Conservation (phyloP, 2,888 invertebrate species). For the Ceramica pisi region DNA sequence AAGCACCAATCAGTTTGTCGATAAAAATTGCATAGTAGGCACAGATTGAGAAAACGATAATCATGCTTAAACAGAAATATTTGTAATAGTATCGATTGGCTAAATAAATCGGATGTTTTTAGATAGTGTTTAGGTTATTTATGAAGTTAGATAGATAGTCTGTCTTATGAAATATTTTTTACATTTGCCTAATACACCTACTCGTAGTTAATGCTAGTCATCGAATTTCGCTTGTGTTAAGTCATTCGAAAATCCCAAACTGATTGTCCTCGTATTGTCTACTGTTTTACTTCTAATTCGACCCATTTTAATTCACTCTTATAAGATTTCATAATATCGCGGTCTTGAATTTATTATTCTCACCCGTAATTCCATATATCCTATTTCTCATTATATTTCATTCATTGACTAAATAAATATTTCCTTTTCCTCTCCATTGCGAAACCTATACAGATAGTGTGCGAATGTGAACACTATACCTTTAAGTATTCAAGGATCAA, state of each 20-base stretch:
- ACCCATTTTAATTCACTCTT: background rate
- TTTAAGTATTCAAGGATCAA: constrained; percentile 16
- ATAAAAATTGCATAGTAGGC: constrained; percentile 7
- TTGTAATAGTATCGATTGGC: background rate
- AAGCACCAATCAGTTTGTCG: background rate
- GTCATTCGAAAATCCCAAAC: background rate
- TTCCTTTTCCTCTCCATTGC: background rate
- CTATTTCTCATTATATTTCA: background rate
- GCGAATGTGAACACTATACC: background rate
- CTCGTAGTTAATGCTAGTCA: background rate
- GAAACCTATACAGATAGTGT: background rate
- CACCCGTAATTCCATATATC: background rate
- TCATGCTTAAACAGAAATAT: constrained; percentile 13
- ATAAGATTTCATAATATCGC: background rate
- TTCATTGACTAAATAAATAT: background rate
- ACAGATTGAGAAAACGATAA: constrained; percentile 24
- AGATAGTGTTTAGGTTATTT: background rate
- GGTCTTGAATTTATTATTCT: background rate
- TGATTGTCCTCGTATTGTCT: background rate
- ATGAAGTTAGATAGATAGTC: background rate
- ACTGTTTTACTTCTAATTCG: background rate
- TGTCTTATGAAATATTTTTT: constrained; percentile 8
- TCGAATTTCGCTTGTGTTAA: background rate
- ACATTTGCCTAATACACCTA: background rate
- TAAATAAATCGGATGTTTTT: background rate